phyloP scores from a whole-genome alignment of 2,797 vertebrate genomes.

The Acestrorhynchus altus region DNA sequence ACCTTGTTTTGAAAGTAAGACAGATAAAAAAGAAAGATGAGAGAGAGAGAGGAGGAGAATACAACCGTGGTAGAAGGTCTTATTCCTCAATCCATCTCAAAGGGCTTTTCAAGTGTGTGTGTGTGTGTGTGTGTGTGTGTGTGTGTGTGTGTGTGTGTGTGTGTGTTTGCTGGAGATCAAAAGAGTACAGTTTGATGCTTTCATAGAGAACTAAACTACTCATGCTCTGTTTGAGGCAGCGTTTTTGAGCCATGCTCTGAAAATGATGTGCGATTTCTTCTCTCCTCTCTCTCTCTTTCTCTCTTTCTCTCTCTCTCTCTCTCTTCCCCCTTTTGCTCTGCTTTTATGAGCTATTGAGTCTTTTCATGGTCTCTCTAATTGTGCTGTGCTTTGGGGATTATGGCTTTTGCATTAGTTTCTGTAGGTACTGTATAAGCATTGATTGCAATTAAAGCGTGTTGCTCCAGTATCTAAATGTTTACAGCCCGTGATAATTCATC shows the following conservation, averaged over 20 bases:
- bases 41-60: background rate
- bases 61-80: conserved; percentile 40
- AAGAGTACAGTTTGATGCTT: conserved; percentile 67
- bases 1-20: too few relatives aligned
- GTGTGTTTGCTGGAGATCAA: conserved; percentile 58
- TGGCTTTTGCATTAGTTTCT: conserved; percentile 59
- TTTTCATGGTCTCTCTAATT: conserved; percentile 62
- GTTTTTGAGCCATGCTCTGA: background rate
- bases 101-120: conserved; percentile 13
- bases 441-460: conserved; percentile 78
- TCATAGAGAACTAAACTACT: conserved; percentile 69
- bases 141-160: conserved; percentile 14
- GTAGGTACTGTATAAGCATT: conserved; percentile 72
- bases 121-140: background rate
- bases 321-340: conserved; percentile 57
- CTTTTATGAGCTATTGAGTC: conserved; percentile 67
- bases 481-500: conserved; percentile 76
- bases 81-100: conserved; percentile 43
- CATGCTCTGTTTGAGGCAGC: background rate
- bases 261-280: background rate
- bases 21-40: background rate
- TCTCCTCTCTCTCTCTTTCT: conserved; percentile 16
- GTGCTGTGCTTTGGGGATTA: conserved; percentile 65
- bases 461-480: conserved; percentile 77
- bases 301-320: conserved; percentile 47